These are phyloP conservation scores for Manis pentadactyla DNA, from an alignment of 2,797 vertebrate species.

Conservation along the genomic window DNA sequence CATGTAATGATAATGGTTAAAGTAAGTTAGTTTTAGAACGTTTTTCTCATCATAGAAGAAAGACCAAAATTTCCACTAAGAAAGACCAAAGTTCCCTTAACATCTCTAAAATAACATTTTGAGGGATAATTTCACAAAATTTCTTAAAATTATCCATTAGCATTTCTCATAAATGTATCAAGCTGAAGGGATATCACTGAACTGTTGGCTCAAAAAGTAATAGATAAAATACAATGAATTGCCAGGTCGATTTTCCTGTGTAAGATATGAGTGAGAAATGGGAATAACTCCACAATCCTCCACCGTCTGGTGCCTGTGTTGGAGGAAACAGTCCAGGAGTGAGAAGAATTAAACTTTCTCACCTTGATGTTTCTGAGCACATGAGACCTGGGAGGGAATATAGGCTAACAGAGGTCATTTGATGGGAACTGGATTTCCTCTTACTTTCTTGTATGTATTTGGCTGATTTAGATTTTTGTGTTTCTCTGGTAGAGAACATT, in stretches of 20 bases:
- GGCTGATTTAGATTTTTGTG: not conserved
- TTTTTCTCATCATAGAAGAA: not conserved
- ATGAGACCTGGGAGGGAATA: not conserved
- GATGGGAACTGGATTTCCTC: not conserved
- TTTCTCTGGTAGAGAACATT: not conserved
- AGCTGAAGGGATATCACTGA: constrained; percentile 17
- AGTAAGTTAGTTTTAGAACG: constrained; percentile 2
- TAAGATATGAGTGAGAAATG: not conserved
- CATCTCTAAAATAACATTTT: constrained; percentile 33
- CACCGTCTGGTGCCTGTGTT: accelerated
- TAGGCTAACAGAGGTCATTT: not conserved
- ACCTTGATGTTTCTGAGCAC: not conserved
- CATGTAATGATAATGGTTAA: not conserved
- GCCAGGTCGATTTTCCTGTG: not conserved
- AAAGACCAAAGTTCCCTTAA: not conserved
- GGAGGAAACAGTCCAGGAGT: not conserved
- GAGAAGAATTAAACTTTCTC: not conserved
- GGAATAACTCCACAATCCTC: not conserved
- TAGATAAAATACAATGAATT: not conserved
- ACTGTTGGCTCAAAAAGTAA: not conserved
- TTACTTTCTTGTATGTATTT: not conserved
- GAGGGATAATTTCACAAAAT: constrained; percentile 29
- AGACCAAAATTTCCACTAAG: not conserved
- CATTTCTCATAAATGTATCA: not conserved
- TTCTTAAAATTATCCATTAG: constrained; percentile 16